Evolutionary conservation across 1,140 invertebrate species (phyloP).

Genomic region (Heterodera carotae): DNA sequence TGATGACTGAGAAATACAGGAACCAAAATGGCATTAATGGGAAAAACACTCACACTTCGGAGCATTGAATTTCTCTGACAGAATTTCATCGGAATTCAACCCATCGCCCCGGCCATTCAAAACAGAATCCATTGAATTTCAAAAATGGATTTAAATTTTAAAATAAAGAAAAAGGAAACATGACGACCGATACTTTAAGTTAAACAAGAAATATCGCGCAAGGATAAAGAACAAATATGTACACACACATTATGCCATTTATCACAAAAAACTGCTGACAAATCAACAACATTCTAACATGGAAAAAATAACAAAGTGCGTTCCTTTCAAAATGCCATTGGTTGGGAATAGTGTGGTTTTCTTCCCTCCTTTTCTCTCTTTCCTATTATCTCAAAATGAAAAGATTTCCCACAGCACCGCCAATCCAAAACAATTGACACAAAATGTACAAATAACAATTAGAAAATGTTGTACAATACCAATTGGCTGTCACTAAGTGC

Average conservation of each 20-base stretch:
- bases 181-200: too few relatives aligned
- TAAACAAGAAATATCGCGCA: too few relatives aligned
- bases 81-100: not conserved
- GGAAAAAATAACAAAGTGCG: not conserved
- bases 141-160: too few relatives aligned
- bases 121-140: not conserved
- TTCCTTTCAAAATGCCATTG: not conserved
- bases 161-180: too few relatives aligned
- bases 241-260: not conserved
- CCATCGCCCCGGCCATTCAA: not conserved
- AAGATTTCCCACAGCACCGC: not conserved
- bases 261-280: not conserved
- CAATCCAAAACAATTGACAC: not conserved
- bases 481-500: not conserved
- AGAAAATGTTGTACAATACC: not conserved
- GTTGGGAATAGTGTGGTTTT: not conserved
- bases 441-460: not conserved
- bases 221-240: not conserved
- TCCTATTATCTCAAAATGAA: too few relatives aligned
- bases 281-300: conserved; percentile 1
- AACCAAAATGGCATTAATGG: not conserved
- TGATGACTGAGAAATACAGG: conserved; percentile 48
- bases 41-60: conserved; percentile 42
- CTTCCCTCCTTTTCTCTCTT: too few relatives aligned
- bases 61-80: conserved; percentile 49